Base-by-base conservation (phyloP, 2,888 invertebrate genomes). In the Apamea anceps region DNA sequence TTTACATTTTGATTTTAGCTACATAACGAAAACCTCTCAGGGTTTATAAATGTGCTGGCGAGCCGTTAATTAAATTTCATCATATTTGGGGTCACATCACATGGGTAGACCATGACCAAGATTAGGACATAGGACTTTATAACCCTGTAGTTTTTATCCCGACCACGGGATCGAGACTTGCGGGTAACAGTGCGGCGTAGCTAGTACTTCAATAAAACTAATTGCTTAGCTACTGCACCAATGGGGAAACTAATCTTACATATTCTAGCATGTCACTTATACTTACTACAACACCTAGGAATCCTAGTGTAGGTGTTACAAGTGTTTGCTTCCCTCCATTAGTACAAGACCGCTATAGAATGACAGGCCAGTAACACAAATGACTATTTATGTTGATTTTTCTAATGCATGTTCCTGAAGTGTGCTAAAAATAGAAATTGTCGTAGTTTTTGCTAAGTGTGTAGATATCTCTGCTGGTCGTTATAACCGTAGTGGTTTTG, bases 301-400 rank as follows among this genome's bases (percentile, higher is more conserved):
- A 75, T 82, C 57, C n/a, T 32, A 73, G 72, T 75, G 85, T 85
- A 79, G 85, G 85, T 51, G 85, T 85, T 8, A 28, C 32, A 84
- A 85, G 72, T 85, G 71, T 79, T 51, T 37, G 25, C 85, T 85
- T 85, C 85, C 85, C n/a, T 51, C 66, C 21, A 84, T 85, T 85
- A 82, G 25, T 21, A 21, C 66, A 32, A 63, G 25, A 75, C 13
- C 51, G 10, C 12, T 63, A 65, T 51, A 68, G 13, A 18, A 77
- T 25, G 79, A 78, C 72, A 73, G 72, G 42, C 54, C 42, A 63
- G 51, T 71, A 78, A 75, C 78, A 79, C 57, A 60, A 63, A 82
- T 72, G 0, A 81, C 66, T 75, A 75, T 85, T 85, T 85, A 85
- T 85, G 79, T 57, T 67, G 67, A 81, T 85, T 85, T 82, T 85